Evolutionary conservation across 2,113 vertebrate genomes (phyloP), one percentile per base, ranked within the genome.

Genomic region (Hylia prasina): DNA sequence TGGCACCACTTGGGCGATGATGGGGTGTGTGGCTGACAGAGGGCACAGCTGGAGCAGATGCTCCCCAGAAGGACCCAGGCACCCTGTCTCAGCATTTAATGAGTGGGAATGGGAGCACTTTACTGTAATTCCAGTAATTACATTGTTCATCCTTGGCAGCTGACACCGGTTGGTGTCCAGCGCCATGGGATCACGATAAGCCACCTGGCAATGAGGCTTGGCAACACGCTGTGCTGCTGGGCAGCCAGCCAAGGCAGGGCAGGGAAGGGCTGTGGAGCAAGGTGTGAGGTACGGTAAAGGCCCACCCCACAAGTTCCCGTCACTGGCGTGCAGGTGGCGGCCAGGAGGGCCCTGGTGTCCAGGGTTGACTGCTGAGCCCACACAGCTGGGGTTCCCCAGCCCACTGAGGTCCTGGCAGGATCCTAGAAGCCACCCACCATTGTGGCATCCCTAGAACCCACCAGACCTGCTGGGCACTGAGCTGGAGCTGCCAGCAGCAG

Each of bases 51-150:
- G 91, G 79, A 96, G 92, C 93, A 96, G 94, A 94, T 82, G 96
- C 94, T 97, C 94, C 96, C 94, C 86, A 63, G 95, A 88, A 95
- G 87, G 92, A 95, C 89, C 89, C 91, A 23, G 40, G 96, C 66
- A 79, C 20, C 68, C 89, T 15, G 3, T 88, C 82, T 93, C 95
- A 77, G 94, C 94, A 73, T 96, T 95, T 92, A 96, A 92, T 17
- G 85, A 95, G 94, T 96, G 95, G 97, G 97, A 97, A 98, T 79
- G 87, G 81, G 95, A 97, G 93, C 78, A 70, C 95, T 98, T 98
- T 98, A 97, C 97, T 96, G 96, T 98, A 98, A 98, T 96, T 95
- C 92, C 16, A 95, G 86, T 94, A 83, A 96, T 97, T 97, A 94
- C 95, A 97, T 97, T 97, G 97, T 98, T 97, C 97, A 97, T 96